phyloP scores from a whole-genome alignment of 2,113 vertebrate genomes.

The Heterocephalus glaber region DNA sequence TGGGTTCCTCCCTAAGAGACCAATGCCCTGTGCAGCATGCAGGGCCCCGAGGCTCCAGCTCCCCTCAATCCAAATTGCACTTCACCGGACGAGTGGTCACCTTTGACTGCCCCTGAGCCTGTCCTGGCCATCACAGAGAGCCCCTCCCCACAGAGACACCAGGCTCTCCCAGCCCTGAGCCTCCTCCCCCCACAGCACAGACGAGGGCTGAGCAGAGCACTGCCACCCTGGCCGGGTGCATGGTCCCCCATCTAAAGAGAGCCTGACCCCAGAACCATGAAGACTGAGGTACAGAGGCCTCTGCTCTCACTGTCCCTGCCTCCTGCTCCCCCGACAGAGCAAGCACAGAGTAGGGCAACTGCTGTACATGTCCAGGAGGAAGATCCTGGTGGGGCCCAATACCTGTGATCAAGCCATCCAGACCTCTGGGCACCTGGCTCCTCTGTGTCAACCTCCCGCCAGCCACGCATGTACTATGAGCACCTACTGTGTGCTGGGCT shows the following conservation, averaged over 20 bases:
- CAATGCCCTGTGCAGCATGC: accelerated
- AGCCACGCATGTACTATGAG: background rate
- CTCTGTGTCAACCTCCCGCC: background rate
- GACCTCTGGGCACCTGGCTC: background rate
- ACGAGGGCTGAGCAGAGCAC: background rate
- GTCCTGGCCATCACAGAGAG: background rate
- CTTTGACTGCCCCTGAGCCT: background rate
- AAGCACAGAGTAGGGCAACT: background rate
- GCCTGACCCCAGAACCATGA: background rate
- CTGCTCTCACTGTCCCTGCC: background rate
- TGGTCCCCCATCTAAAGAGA: no score
- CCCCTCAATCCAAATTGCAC: background rate
- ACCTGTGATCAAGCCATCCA: background rate
- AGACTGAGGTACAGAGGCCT: background rate
- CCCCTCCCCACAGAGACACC: background rate
- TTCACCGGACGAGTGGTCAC: background rate
- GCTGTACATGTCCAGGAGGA: background rate
- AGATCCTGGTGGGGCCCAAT: accelerated
- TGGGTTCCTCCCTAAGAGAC: background rate
- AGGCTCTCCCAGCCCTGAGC: background rate
- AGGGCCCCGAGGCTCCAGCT: background rate
- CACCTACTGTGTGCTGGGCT: background rate
- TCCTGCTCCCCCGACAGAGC: background rate
- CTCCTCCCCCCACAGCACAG: accelerated
- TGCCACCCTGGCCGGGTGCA: no score